A percentile compares a stretch with the other conserved stretches of the same genome.
phyloP scores from a whole-genome alignment of 2,797 vertebrate genomes.

The Mareca strepera region DNA sequence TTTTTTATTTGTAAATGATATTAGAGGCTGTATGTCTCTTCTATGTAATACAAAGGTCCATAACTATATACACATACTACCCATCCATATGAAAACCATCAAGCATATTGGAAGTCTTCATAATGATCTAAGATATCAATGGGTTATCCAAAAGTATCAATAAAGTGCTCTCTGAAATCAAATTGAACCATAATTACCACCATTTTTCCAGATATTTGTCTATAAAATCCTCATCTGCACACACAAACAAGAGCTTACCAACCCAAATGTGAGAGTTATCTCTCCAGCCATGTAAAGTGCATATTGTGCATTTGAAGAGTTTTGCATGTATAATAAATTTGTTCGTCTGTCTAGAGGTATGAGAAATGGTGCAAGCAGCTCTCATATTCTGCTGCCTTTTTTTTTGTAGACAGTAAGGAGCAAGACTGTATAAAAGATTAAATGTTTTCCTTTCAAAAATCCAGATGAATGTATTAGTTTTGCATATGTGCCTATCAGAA shows the following conservation, averaged over 20 bases:
- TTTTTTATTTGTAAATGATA: constrained; percentile 37
- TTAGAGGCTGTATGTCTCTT: background rate
- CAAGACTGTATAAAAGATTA: background rate
- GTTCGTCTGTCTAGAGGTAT: background rate
- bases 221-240: background rate
- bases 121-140: background rate
- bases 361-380: background rate
- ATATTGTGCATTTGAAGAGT: background rate
- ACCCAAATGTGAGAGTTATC: background rate
- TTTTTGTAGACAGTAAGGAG: background rate
- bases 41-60: background rate
- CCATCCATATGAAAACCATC: background rate
- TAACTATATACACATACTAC: background rate
- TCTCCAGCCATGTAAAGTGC: background rate
- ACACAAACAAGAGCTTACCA: background rate
- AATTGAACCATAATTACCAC: background rate
- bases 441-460: background rate
- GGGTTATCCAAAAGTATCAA: background rate
- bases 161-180: background rate
- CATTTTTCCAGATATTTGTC: background rate
- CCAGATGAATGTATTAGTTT: background rate
- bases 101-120: background rate
- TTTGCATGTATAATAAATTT: background rate
- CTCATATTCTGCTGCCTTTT: background rate
- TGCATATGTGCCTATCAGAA: background rate